Evolutionary conservation across 2,113 vertebrate species (phyloP), one percentile per base, ranked within the genome.

Genomic region (Pomatorhinus ruficollis): DNA sequence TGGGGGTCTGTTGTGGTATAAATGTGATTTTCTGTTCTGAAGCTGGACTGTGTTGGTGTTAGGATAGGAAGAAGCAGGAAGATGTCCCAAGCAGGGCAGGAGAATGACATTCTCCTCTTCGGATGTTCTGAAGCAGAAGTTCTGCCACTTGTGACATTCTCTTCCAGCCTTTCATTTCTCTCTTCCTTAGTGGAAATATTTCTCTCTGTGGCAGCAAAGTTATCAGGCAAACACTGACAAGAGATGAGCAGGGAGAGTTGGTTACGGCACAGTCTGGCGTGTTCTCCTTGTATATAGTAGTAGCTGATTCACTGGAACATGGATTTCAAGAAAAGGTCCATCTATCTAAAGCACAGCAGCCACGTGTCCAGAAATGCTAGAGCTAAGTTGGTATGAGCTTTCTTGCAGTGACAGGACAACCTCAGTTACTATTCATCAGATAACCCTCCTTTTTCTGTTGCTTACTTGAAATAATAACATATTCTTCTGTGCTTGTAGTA

Each of bases 31-130:
- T 8, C 19, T 56, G 3, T 64, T 90, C 45, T 79, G 47, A 75
- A 54, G 2, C 6, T 84, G 10, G 7, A 11, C 23, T 1, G 2
- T 33, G 8, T 5, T 56, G 2, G 7, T 1, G 0, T 80, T 79
- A 57, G 6, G 19, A 15, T 25, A 77, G 33, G n/a, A 66, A 90
- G 52, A 66, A 87, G 11, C 39, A 76, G 54, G 9, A 75, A 56
- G 8, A 3, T 76, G n/a, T 54, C 6, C 13, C 12, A 21, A 40
- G 22, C 0, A 3, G 6, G 6, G 15, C 15, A 40, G 31, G 11
- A 75, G 22, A 57, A 59, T 42, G 17, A 87, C n/a, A n/a, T n/a
- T n/a, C n/a, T n/a, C n/a, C n/a, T n/a, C n/a, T n/a, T n/a, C n/a
- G n/a, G n/a, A n/a, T n/a, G n/a, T n/a, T n/a, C n/a, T n/a, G n/a